Evolutionary conservation across 2,113 vertebrate genomes (phyloP).

Genomic region (Triplophysa dalaica): DNA sequence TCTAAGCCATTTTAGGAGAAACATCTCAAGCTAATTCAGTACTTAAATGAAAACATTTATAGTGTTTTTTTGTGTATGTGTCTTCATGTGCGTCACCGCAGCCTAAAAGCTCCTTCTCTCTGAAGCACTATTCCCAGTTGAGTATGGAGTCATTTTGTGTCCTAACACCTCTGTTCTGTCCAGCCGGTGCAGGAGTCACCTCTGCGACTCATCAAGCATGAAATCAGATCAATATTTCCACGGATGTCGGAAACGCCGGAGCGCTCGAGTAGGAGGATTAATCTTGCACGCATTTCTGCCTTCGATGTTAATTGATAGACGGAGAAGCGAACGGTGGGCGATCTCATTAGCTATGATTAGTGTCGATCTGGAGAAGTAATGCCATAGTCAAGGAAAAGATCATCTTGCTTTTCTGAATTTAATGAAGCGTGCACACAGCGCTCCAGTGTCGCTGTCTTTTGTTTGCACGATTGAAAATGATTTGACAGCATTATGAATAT

Average conservation of each 20-base stretch:
- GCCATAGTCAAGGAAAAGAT: constrained; percentile 30
- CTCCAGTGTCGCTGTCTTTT: background rate
- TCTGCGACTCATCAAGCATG: constrained; percentile 16
- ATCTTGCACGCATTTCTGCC: constrained; percentile 6
- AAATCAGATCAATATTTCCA: constrained; percentile 36
- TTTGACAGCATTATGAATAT: constrained; percentile 15
- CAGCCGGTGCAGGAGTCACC: constrained; percentile 27
- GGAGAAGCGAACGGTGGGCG: constrained; percentile 22
- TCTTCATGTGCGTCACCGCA: background rate
- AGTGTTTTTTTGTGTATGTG: background rate
- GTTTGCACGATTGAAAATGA: background rate
- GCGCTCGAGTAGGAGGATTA: background rate
- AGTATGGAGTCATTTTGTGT: constrained; percentile 3
- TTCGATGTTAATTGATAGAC: constrained; percentile 32
- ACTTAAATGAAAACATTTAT: background rate
- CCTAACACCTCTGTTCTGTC: constrained; percentile 28
- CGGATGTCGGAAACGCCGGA: constrained; percentile 3
- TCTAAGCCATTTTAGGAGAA: too few relatives aligned
- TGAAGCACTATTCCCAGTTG: background rate
- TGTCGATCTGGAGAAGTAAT: constrained; percentile 34
- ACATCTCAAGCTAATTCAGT: too few relatives aligned
- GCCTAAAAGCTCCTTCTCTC: constrained; percentile 7
- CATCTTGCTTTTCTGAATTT: background rate
- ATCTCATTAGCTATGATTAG: constrained; percentile 29
- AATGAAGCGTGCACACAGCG: background rate